Evolutionary conservation across 2,888 invertebrate genomes (phyloP), one percentile per base, ranked within the genome.

Genomic region (Aleiodes leptofemur): DNA sequence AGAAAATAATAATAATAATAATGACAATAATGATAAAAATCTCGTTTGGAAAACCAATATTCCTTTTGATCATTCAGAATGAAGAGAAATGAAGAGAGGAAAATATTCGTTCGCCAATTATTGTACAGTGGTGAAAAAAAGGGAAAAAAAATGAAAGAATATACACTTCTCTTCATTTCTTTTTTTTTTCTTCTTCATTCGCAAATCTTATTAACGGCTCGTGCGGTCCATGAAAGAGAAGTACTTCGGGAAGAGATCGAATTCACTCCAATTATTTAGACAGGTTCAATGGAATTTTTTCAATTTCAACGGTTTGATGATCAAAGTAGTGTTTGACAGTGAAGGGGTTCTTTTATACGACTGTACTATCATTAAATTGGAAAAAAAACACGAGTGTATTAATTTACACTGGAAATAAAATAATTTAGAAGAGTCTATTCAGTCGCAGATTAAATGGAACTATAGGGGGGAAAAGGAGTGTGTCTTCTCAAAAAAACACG

Each of bases 41-140:
- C 78, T 70, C 72, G 76, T 71, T 38, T 29, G 72, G 72, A 76
- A 79, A 78, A 77, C 78, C 80, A 79, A 83, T 84, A 80, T 81
- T 83, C 78, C 76, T 77, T 82, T 82, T 82, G 79, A 83, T 83
- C 81, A 74, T 61, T 51, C 38, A 51, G 59, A 72, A 38, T 23
- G 16, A 16, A 38, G 55, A 61, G 34, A 50, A 61, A 72, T 61
- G 34, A 61, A 23, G 29, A 66, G 48, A 64, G 48, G 50, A 48
- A 71, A 71, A 72, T 61, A 50, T 71, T 59, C 50, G 31, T 14
- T 71, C 70, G 64, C 64, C 64, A 64, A 64, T 64, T 64, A 64
- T 48, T 64, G 43, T 14, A 43, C 64, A 34, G 16, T n/a, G 29
- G 50, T 68, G 68, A 31, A 51, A 50, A 50, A 29, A 68, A 68